Percentiles rank a stretch among this genome's conserved stretches.
Conservation (phyloP, 2,888 invertebrate species). For the Eupelmus urozonus region DNA sequence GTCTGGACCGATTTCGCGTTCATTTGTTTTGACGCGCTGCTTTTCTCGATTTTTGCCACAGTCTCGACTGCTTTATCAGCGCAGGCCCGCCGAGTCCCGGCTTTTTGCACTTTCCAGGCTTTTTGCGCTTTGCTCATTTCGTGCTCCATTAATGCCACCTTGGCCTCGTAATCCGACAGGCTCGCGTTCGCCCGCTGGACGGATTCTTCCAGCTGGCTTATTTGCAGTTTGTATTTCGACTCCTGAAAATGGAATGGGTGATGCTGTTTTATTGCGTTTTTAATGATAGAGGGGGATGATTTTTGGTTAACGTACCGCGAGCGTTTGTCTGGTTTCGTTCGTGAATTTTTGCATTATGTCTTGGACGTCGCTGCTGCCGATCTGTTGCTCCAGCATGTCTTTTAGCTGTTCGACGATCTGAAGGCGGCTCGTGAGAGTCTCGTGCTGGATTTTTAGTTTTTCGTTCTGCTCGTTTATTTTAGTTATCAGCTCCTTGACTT, state of each 20-base stretch:
- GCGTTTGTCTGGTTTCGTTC: slow-evolving; percentile 67
- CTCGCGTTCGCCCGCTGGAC: slow-evolving; percentile 64
- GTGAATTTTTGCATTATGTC: slow-evolving; percentile 70
- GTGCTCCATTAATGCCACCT: slow-evolving; percentile 66
- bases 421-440: slow-evolving; percentile 67
- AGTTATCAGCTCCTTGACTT: slow-evolving; percentile 62
- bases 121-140: slow-evolving; percentile 69
- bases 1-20: slow-evolving; percentile 26
- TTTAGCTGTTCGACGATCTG: slow-evolving; percentile 72
- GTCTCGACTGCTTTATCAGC: slow-evolving; percentile 34
- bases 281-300: neutral
- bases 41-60: neutral
- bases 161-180: slow-evolving; percentile 65
- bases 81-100: neutral
- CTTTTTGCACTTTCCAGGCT: slow-evolving; percentile 65
- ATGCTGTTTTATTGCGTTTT: too few species aligned
- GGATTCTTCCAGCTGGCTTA: slow-evolving; percentile 70
- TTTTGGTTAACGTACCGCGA: slow-evolving; percentile 63
- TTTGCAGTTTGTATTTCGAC: slow-evolving; percentile 68
- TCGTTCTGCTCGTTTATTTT: slow-evolving; percentile 65
- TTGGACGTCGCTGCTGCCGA: slow-evolving; percentile 68
- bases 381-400: slow-evolving; percentile 72
- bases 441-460: slow-evolving; percentile 66
- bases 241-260: slow-evolving; percentile 66
- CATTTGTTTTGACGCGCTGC: neutral